These are phyloP conservation scores for Dicerorhinus sumatrensis DNA, from an alignment of 2,113 vertebrate genomes.

Conservation along the genomic window DNA sequence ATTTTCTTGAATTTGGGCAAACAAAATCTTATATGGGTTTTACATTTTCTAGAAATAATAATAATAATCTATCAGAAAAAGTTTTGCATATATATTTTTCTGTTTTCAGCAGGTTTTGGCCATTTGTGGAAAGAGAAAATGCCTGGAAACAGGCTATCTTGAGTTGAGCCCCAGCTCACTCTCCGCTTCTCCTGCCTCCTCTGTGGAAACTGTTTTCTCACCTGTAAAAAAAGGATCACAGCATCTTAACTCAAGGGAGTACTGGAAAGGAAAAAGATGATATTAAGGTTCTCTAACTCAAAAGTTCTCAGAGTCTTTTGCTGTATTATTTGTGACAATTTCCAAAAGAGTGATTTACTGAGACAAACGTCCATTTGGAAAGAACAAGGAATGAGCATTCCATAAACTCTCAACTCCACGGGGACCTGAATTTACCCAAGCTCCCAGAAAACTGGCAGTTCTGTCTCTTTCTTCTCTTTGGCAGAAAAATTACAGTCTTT, in stretches of 20 bases:
- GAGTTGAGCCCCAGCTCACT: not conserved
- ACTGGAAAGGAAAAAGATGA: not conserved
- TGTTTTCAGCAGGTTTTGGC: not conserved
- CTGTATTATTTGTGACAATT: not conserved
- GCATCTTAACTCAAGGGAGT: not conserved
- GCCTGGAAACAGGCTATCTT: not conserved
- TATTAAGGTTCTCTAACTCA: not conserved
- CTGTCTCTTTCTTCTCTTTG: not conserved
- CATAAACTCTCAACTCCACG: not conserved
- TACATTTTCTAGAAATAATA: not conserved
- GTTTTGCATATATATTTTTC: not conserved
- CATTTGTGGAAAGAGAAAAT: slow-evolving; percentile 12
- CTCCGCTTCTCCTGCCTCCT: not conserved
- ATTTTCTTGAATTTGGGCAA: not conserved
- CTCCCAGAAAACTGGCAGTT: not conserved
- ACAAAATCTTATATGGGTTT: not conserved
- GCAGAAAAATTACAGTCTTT: not conserved
- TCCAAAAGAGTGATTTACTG: not conserved
- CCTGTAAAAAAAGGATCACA: not conserved
- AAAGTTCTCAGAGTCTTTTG: not conserved
- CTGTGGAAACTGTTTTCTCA: slow-evolving; percentile 33
- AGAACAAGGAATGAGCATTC: not conserved
- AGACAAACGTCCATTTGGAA: not conserved
- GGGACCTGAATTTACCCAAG: not conserved
- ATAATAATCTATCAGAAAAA: not conserved